A percentile compares a stretch with the other conserved stretches of the same genome.
Conservation (phyloP, 2,888 invertebrate species). For the Eupithecia tripunctaria region DNA sequence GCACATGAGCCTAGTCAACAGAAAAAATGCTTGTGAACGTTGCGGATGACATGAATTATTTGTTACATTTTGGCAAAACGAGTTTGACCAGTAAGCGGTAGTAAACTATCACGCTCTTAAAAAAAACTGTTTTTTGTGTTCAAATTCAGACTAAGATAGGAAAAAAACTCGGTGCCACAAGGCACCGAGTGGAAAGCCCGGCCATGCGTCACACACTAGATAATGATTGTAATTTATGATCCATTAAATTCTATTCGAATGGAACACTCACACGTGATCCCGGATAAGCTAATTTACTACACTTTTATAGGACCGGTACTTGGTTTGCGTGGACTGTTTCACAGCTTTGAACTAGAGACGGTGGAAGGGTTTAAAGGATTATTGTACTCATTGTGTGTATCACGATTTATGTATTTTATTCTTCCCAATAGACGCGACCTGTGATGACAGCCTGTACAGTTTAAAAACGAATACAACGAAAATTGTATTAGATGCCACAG, state of each 20-base stretch:
- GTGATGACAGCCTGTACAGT: too few species aligned
- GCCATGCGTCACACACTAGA: slow-evolving; percentile 43
- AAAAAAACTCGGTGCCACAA: slow-evolving; percentile 17
- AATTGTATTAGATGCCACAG: too few species aligned
- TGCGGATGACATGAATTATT: too few species aligned
- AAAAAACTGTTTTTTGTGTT: too few species aligned
- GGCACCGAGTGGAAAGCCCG: slow-evolving; percentile 35
- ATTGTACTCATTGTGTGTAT: neutral
- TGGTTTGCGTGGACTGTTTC: neutral
- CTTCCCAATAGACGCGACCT: neutral
- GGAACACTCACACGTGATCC: slow-evolving; percentile 30
- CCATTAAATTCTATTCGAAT: slow-evolving; percentile 38
- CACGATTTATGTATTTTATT: neutral
- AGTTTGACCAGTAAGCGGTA: neutral
- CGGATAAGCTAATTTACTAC: neutral
- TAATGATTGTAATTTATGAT: slow-evolving; percentile 42
- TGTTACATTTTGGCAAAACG: neutral
- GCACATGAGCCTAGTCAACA: too few species aligned
- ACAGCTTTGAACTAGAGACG: neutral
- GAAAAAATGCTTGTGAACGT: too few species aligned
- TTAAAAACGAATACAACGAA: too few species aligned
- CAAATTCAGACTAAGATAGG: too few species aligned
- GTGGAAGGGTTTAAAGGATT: neutral
- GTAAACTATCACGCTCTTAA: neutral
- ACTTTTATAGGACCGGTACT: slow-evolving; percentile 1